Percentiles rank a stretch among this genome's conserved stretches.
phyloP scores from a whole-genome alignment of 1,140 invertebrate genomes.

The Penaeus vannamei region DNA sequence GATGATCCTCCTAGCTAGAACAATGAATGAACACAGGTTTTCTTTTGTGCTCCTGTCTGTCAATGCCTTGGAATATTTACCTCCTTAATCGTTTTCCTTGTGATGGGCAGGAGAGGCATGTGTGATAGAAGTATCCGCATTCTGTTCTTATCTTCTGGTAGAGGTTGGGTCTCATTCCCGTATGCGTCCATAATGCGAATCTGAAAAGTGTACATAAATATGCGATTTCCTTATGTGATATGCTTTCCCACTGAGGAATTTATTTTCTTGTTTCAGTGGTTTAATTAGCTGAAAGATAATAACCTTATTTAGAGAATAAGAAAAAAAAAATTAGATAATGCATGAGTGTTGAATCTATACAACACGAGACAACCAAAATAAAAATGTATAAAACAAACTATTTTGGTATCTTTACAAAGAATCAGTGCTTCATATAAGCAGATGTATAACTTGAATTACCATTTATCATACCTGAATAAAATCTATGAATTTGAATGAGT shows the following conservation, averaged over 20 bases:
- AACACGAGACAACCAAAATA: too few species aligned
- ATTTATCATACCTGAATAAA: constrained; percentile 55
- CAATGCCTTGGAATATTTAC: neutral
- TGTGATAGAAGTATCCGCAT: constrained; percentile 56
- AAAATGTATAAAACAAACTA: neutral
- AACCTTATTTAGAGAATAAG: neutral
- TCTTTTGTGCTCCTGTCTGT: too few species aligned
- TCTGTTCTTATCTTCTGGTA: constrained; percentile 31
- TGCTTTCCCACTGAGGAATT: neutral
- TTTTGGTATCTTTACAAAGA: neutral
- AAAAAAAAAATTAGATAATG: neutral
- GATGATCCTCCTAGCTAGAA: too few species aligned
- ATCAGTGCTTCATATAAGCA: neutral
- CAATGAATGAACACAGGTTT: too few species aligned
- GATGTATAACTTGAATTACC: neutral
- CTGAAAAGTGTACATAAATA: neutral
- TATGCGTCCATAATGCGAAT: constrained; percentile 44
- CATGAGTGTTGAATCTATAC: too few species aligned
- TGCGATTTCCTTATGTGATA: neutral
- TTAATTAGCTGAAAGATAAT: neutral
- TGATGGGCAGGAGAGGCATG: constrained; percentile 56
- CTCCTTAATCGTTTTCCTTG: constrained; percentile 38
- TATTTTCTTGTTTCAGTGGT: too few species aligned
- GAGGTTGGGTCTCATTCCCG: neutral
- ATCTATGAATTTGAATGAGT: constrained; percentile 53